These are phyloP conservation scores for Neodon shergylaensis DNA, from an alignment of 2,113 vertebrate species.

Conservation along the genomic window DNA sequence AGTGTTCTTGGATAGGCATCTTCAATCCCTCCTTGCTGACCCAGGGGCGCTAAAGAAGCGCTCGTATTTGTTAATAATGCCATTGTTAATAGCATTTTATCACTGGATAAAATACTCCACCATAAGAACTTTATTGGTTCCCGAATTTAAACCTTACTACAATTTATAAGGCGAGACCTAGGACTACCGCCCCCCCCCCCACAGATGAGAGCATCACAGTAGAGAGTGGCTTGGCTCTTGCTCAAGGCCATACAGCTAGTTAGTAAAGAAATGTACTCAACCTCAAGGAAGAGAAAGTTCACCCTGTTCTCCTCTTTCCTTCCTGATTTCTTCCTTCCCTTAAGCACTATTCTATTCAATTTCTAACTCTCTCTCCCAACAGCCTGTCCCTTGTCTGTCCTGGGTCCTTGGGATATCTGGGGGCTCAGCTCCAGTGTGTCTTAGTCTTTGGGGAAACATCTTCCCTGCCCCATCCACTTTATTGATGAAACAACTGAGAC, in stretches of 20 bases:
- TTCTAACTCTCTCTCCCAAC: not conserved
- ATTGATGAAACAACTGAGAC: accelerated
- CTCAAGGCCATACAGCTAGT: not conserved
- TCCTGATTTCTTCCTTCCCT: not conserved
- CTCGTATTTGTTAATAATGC: not conserved
- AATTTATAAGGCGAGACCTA: not conserved
- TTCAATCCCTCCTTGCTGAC: not conserved
- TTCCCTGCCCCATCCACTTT: not conserved
- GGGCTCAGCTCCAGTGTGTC: not conserved
- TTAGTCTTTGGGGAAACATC: not conserved
- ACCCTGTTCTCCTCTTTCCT: not conserved
- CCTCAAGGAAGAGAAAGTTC: not conserved
- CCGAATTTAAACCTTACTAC: not conserved
- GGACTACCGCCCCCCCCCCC: not conserved
- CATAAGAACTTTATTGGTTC: not conserved
- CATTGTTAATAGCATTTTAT: not conserved
- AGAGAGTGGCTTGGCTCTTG: not conserved
- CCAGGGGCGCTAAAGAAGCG: not conserved
- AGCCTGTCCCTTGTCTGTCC: not conserved
- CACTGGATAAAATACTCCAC: not conserved
- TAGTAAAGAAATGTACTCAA: not conserved
- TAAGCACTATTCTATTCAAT: not conserved
- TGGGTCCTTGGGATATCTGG: not conserved
- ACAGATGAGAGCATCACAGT: not conserved
- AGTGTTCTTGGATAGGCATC: not conserved